Conservation (phyloP, 2,797 vertebrate genomes). For the Peromyscus aztecus region DNA sequence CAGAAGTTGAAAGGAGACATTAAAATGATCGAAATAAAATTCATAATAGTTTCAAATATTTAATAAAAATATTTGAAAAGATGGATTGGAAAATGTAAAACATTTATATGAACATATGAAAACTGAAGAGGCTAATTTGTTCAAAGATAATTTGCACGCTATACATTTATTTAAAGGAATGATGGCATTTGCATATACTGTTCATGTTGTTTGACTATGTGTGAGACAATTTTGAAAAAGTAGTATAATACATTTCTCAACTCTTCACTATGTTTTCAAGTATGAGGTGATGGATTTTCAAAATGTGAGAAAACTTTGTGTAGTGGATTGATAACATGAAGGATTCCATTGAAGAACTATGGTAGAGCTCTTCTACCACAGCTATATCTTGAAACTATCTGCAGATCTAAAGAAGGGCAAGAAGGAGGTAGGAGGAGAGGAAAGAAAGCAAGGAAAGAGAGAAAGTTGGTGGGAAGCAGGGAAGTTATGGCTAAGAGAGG, state of each 20-base stretch:
- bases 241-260: not conserved
- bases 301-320: not conserved
- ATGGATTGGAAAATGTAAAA: not conserved
- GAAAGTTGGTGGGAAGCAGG: not conserved
- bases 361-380: too few species aligned
- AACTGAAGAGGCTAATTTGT: not conserved
- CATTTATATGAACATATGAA: not conserved
- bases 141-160: not conserved
- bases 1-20: not conserved
- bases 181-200: not conserved
- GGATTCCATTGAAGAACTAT: not conserved
- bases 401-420: not conserved
- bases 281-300: not conserved
- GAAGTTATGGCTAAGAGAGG: not conserved
- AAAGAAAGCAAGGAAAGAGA: not conserved
- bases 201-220: not conserved
- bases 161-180: conserved; percentile 26
- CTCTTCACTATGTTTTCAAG: conserved; percentile 18
- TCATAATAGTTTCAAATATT: not conserved
- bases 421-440: not conserved
- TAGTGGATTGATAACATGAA: not conserved
- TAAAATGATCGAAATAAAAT: not conserved
- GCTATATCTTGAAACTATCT: not conserved
- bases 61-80: not conserved
- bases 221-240: not conserved